Evolutionary conservation across 2,888 invertebrate species (phyloP), one percentile per base, ranked within the genome.

Genomic region (Dasypogon diadema): DNA sequence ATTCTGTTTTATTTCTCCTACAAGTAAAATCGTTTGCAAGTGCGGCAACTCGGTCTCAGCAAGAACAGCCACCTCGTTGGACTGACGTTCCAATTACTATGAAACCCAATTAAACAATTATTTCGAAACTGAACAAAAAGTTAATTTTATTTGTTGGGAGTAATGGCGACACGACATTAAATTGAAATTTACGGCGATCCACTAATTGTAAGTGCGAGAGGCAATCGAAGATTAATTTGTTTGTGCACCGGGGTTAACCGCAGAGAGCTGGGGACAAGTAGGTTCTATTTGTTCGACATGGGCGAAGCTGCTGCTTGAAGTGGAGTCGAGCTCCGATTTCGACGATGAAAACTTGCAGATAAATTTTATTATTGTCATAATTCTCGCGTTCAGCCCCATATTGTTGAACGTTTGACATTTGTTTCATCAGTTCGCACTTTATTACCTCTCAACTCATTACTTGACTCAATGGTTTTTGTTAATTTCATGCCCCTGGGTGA

Each of bases 61-160:
- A n/a, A n/a, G n/a, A n/a, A n/a, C n/a, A n/a, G n/a, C n/a, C 60
- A 60, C 37, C 60, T 60, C 37, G 60, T 60, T 60, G 34, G 37
- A 16, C 37, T 60, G 16, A 18, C 37, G 37, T 18, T 5, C 8
- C 34, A 60, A 60, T 60, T 60, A 60, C 21, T 18, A 18, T 37
- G 18, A 60, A 60, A 60, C 60, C 37, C 60, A 60, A 60, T 60
- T 60, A 60, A 60, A 60, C 42, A 8, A 42, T 34, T 12, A 18
- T 18, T 16, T 60, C 16, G 34, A 4, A 37, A 34, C 21, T 12
- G 34, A 60, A 18, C 10, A 18, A 16, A 60, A 37, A 60, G 37
- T 21, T 60, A 60, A 21, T 60, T 42, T 60, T 34, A 60, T 60
- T 60, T 60, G 42, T 12, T 14, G 21, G 37, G 16, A 37, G 12